Percentiles rank a stretch among this genome's conserved stretches.
Evolutionary conservation across 2,888 invertebrate species (phyloP).

Genomic region (Cephus pygmeus): DNA sequence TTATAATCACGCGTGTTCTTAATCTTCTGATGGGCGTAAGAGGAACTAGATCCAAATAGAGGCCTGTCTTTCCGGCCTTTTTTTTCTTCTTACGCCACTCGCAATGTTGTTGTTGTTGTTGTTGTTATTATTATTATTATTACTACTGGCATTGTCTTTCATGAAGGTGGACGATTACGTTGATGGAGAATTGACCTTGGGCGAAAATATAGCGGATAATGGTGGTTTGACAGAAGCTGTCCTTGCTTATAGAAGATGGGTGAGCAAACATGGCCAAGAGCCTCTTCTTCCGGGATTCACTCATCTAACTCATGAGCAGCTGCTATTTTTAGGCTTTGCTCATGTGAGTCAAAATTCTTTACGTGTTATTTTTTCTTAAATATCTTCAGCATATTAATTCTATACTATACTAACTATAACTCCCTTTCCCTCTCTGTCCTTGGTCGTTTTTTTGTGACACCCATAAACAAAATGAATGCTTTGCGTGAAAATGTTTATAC

Average conservation of each 20-base stretch:
- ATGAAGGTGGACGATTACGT: slow-evolving; percentile 68
- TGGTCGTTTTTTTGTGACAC: neutral
- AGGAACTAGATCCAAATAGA: neutral
- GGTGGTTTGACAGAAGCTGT: slow-evolving; percentile 82
- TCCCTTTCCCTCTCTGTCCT: neutral
- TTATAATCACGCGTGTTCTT: neutral
- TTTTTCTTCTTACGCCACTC: neutral
- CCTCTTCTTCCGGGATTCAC: slow-evolving; percentile 79
- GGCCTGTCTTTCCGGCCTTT: neutral
- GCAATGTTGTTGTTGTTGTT: neutral
- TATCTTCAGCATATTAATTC: neutral
- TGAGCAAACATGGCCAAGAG: slow-evolving; percentile 72
- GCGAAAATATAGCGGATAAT: slow-evolving; percentile 87
- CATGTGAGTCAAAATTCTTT: slow-evolving; percentile 72
- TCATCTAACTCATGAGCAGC: slow-evolving; percentile 76
- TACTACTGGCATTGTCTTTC: neutral
- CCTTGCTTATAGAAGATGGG: slow-evolving; percentile 74
- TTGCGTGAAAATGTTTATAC: neutral
- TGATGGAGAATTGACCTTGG: slow-evolving; percentile 80
- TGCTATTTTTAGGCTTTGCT: slow-evolving; percentile 84
- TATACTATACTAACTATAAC: neutral
- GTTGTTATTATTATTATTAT: neutral
- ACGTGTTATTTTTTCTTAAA: slow-evolving; percentile 51
- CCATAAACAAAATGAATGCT: neutral
- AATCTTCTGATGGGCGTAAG: neutral